Percentiles rank a stretch among this genome's conserved stretches.
Evolutionary conservation across 2,113 vertebrate species (phyloP).

Genomic region (Sphaerodactylus townsendi): DNA sequence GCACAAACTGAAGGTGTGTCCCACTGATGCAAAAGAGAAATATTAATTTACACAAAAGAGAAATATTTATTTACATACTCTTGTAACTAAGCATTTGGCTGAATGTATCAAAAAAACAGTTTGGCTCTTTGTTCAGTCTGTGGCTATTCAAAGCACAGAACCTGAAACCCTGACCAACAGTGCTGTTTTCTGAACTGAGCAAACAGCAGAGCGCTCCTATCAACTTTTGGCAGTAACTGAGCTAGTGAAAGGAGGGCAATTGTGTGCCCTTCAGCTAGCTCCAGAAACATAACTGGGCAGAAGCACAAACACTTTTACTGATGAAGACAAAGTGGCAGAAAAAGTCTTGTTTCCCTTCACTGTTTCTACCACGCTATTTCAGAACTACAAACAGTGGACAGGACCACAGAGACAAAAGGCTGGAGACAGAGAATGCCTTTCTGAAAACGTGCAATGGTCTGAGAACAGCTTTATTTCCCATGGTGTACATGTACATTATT

Average conservation of each 20-base stretch:
- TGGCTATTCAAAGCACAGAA: background rate
- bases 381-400: constrained; percentile 25
- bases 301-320: background rate
- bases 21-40: background rate
- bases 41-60: background rate
- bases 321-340: background rate
- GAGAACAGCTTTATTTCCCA: background rate
- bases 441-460: background rate
- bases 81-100: background rate
- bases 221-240: background rate
- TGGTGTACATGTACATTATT: background rate
- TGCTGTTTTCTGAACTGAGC: background rate
- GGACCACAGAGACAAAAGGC: background rate
- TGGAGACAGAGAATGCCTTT: background rate
- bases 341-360: background rate
- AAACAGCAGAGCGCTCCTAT: background rate
- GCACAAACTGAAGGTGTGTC: background rate
- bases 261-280: background rate
- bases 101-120: background rate
- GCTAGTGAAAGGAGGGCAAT: background rate
- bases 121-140: background rate
- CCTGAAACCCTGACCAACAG: background rate
- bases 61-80: background rate
- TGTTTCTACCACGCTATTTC: background rate
- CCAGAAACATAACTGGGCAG: background rate